Evolutionary conservation across 1,140 invertebrate species (phyloP), one percentile per base, ranked within the genome.

Genomic region (Panagrolaimus sp.): DNA sequence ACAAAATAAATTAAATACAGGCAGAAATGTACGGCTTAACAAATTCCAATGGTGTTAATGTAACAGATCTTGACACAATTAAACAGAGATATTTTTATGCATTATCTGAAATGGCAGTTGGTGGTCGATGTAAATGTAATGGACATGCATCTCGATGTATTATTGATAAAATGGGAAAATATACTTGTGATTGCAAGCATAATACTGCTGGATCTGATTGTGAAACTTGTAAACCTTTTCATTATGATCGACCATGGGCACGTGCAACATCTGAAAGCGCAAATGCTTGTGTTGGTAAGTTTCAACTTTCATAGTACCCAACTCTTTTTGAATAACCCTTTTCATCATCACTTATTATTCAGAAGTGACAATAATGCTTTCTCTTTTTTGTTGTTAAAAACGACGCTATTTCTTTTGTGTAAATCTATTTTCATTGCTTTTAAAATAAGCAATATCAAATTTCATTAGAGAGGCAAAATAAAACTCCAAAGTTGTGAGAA

Each of bases 31-130:
- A 86, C n/a, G n/a, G 88, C 98, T 13, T 98, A 98, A 80, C 90
- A 89, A 0, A 94, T 96, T 83, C 85, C 88, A 5, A 89, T 91
- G 82, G 95, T 98, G 14, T 82, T 97, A 9, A 89, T n/a, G n/a
- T n/a, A n/a, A n/a, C n/a, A n/a, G 90, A 76, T 96, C 94, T 0
- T 99, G n/a, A n/a, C n/a, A n/a, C n/a, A n/a, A n/a, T n/a, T n/a
- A n/a, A n/a, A n/a, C n/a, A n/a, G n/a, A n/a, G n/a, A n/a, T n/a
- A 99, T 83, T 99, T 93, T 86, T 98, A 97, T 86, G 94, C 94
- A 65, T 94, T 99, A 70, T 90, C 92, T n/a, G 95, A 98, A 83
- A 88, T 98, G 67, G 89, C 92, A 3, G 92, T 98, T 23, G 96
- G 96, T 65, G 96, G 93, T 20, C 63, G 89, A 74, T 98, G 95